phyloP scores from a whole-genome alignment of 2,888 invertebrate species.

The Drosophila subsilvestris region DNA sequence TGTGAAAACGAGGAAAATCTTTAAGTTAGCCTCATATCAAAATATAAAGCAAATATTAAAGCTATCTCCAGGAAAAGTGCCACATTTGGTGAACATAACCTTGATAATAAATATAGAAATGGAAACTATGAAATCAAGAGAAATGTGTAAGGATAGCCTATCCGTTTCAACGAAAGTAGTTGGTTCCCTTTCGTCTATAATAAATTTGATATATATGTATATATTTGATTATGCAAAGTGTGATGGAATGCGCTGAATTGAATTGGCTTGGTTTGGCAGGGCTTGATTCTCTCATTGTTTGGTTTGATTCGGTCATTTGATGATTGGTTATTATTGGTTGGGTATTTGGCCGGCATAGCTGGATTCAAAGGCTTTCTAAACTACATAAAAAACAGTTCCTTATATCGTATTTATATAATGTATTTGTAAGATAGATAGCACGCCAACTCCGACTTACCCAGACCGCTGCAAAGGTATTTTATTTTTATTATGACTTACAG shows the following conservation, averaged over 20 bases:
- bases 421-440: conserved; percentile 52
- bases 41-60: conserved; percentile 38
- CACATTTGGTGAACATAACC: conserved; percentile 21
- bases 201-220: not conserved
- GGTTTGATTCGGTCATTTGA: not conserved
- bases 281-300: conserved; percentile 13
- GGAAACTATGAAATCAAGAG: conserved; percentile 10
- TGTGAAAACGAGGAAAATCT: conserved; percentile 46
- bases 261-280: conserved; percentile 29
- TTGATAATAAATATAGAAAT: conserved; percentile 19
- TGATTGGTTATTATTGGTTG: conserved; percentile 37
- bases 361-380: conserved; percentile 67
- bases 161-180: conserved; percentile 1
- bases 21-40: conserved; percentile 40
- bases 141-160: conserved; percentile 24
- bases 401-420: conserved; percentile 53
- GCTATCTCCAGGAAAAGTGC: conserved; percentile 38
- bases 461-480: conserved; percentile 57
- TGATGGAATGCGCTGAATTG: conserved; percentile 29
- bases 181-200: not conserved
- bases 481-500: conserved; percentile 53
- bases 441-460: conserved; percentile 72
- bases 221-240: conserved; percentile 5
- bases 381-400: conserved; percentile 62
- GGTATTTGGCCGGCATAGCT: conserved; percentile 68